These are phyloP conservation scores for Chymomyza amoena DNA, from an alignment of 2,888 invertebrate species.

Conservation along the genomic window DNA sequence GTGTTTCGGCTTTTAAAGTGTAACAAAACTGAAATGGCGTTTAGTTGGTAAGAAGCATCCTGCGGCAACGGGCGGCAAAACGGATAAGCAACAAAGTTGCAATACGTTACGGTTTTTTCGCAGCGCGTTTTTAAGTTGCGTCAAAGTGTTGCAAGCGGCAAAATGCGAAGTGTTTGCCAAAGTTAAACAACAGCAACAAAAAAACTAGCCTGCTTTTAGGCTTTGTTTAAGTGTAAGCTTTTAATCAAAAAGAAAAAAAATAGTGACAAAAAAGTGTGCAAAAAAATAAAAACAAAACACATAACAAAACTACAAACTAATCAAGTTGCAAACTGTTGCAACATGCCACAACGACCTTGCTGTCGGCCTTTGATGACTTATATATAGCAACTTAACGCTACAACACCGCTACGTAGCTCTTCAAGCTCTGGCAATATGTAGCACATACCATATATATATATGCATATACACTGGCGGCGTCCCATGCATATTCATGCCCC, in stretches of 20 bases:
- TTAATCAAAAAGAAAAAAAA: background rate
- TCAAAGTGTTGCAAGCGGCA: background rate
- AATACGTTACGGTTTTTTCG: constrained; percentile 19
- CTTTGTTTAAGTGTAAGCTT: background rate
- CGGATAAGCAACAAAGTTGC: background rate
- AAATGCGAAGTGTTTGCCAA: constrained; percentile 29
- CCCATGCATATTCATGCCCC: constrained; percentile 70
- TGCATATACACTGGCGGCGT: constrained; percentile 14
- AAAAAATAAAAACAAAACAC: background rate
- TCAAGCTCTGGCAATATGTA: constrained; percentile 28
- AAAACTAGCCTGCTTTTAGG: constrained; percentile 25
- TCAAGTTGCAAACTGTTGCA: constrained; percentile 64
- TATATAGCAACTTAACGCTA: background rate
- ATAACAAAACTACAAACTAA: constrained; percentile 4
- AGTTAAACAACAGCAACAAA: constrained; percentile 47
- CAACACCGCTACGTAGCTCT: background rate
- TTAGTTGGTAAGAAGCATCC: constrained; percentile 75
- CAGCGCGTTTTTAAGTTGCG: background rate
- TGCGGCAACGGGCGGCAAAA: constrained; percentile 71
- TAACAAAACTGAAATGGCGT: constrained; percentile 71
- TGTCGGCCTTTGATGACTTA: background rate
- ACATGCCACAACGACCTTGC: constrained; percentile 7
- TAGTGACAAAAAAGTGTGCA: background rate
- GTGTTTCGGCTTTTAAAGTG: constrained; percentile 64
- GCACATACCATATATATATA: background rate